Evolutionary conservation across 2,888 invertebrate species (phyloP).

Genomic region (Chymomyza caudatula): DNA sequence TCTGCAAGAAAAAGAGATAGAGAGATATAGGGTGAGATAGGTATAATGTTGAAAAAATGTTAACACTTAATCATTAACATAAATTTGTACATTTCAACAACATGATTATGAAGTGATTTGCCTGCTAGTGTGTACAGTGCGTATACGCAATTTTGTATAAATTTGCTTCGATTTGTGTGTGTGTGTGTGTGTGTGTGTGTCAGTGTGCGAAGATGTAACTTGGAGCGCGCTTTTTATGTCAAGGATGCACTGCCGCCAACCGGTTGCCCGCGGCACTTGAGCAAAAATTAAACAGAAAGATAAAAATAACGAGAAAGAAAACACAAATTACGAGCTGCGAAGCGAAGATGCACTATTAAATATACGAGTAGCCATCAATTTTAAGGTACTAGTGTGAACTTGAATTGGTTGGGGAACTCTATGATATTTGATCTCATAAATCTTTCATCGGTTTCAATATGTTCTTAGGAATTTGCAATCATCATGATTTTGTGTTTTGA

Average conservation of each 20-base stretch:
- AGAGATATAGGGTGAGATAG: slow-evolving; percentile 2
- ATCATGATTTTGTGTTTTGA: no score
- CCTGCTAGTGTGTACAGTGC: slow-evolving; percentile 31
- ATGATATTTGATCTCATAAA: background rate
- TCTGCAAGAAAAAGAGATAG: slow-evolving; percentile 79
- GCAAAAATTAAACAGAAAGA: slow-evolving; percentile 17
- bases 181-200: slow-evolving; percentile 17
- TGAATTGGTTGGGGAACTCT: background rate
- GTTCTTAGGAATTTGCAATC: no score
- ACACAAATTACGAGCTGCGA: background rate
- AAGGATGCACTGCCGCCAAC: slow-evolving; percentile 76
- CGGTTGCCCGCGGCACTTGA: slow-evolving; percentile 69
- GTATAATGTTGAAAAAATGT: slow-evolving; percentile 23
- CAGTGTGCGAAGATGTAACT: slow-evolving; percentile 58
- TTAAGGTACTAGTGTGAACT: background rate
- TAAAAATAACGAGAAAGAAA: background rate
- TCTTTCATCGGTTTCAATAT: no score
- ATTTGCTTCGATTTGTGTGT: slow-evolving; percentile 32
- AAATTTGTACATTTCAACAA: slow-evolving; percentile 23
- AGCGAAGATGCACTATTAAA: background rate
- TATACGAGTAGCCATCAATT: background rate
- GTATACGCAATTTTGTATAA: slow-evolving; percentile 57
- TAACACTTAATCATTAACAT: slow-evolving; percentile 41
- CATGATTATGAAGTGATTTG: background rate
- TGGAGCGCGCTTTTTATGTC: slow-evolving; percentile 75